Evolutionary conservation across 37 sponge, comb jelly and placozoan species (phyloP).

Genomic region (Hexactinellida sp.): DNA sequence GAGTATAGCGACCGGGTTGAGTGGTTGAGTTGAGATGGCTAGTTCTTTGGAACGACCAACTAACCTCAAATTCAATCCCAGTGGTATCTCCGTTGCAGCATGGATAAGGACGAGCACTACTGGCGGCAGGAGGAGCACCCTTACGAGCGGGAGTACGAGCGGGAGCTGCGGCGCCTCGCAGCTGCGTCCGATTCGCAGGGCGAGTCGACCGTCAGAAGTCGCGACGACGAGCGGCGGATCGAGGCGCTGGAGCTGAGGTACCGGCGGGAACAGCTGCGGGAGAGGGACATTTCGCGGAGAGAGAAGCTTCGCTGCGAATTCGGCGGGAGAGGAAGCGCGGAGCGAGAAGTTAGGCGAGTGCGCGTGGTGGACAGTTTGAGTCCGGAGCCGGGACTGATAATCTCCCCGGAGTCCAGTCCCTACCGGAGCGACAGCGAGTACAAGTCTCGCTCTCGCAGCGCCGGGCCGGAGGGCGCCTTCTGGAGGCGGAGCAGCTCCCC

Average conservation of each 20-base stretch:
- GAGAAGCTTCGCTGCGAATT: neutral
- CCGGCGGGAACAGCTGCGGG: neutral
- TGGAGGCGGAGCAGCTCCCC: neutral
- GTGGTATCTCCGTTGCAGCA: neutral
- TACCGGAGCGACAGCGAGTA: neutral
- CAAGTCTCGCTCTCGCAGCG: neutral
- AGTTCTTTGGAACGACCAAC: neutral
- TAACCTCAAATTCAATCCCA: neutral
- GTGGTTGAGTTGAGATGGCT: neutral
- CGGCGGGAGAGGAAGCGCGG: neutral
- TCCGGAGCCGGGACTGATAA: neutral
- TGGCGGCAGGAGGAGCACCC: neutral
- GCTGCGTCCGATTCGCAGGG: neutral
- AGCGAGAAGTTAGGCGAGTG: neutral
- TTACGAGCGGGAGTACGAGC: neutral
- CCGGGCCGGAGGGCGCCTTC: neutral
- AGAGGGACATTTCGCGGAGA: neutral
- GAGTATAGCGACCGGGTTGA: neutral
- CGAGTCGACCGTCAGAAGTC: neutral
- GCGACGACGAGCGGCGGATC: neutral
- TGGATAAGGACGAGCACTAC: neutral
- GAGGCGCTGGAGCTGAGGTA: constrained; percentile 1
- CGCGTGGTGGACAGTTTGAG: neutral
- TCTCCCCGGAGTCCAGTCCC: constrained; percentile 9
- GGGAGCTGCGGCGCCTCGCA: neutral